A percentile compares a stretch with the other conserved stretches of the same genome.
phyloP scores from a whole-genome alignment of 1,140 invertebrate species.

The Oppia nitens region DNA sequence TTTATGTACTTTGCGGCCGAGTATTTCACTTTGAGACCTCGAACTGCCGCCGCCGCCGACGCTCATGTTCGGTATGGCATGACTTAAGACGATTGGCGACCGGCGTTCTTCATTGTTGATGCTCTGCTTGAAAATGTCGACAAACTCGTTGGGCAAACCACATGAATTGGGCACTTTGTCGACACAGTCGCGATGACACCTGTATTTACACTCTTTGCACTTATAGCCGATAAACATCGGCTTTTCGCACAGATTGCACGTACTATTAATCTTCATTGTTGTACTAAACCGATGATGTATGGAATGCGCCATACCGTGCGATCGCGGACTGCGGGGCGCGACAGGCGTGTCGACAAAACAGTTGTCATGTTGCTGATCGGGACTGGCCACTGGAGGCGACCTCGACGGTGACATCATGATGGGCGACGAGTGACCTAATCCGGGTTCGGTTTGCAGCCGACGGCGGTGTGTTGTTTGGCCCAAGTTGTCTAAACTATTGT shows the following conservation, averaged over 20 bases:
- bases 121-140: constrained; percentile 44
- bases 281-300: constrained; percentile 79
- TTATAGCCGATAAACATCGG: constrained; percentile 77
- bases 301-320: constrained; percentile 62
- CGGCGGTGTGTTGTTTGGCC: constrained; percentile 26
- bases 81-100: not conserved
- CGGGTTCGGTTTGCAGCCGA: constrained; percentile 51
- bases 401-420: constrained; percentile 43
- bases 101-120: constrained; percentile 7
- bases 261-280: constrained; percentile 59
- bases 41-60: not conserved
- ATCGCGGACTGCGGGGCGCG: constrained; percentile 48
- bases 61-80: not conserved
- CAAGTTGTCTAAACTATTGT: constrained; percentile 9
- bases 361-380: constrained; percentile 35
- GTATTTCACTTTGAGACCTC: not conserved
- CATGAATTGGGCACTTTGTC: constrained; percentile 77
- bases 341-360: constrained; percentile 19
- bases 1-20: not conserved
- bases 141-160: constrained; percentile 61
- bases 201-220: constrained; percentile 90
- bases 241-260: constrained; percentile 76
- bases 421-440: constrained; percentile 36
- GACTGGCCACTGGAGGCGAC: constrained; percentile 42
- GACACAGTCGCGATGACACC: constrained; percentile 78